Evolutionary conservation across 2,797 vertebrate species (phyloP).

Genomic region (Dromococcyx pavoninus): DNA sequence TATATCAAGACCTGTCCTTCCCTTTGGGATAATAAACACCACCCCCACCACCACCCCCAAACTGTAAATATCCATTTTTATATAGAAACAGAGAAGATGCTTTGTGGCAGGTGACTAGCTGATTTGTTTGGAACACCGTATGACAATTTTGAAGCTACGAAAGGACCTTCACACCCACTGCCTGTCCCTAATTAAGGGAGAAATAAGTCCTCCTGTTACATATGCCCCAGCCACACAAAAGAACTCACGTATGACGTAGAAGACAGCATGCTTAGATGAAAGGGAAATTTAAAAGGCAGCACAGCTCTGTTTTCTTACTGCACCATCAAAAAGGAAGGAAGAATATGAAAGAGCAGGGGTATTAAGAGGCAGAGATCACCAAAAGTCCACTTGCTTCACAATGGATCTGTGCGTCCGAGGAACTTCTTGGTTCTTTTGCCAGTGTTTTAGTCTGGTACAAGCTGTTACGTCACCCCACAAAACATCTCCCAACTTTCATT

Average conservation of each 20-base stretch:
- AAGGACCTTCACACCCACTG: background rate
- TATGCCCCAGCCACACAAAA: background rate
- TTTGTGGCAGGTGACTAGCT: slow-evolving; percentile 1
- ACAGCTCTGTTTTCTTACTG: background rate
- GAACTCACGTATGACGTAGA: background rate
- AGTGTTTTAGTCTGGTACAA: background rate
- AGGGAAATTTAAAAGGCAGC: slow-evolving; percentile 20
- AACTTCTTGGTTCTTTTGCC: background rate
- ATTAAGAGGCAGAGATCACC: background rate
- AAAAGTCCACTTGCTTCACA: background rate
- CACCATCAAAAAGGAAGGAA: slow-evolving; percentile 1
- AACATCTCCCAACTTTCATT: background rate
- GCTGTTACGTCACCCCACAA: background rate
- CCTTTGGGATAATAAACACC: background rate
- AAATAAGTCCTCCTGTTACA: background rate
- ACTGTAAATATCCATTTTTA: background rate
- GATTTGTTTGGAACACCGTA: background rate
- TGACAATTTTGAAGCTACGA: background rate
- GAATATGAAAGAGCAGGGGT: background rate
- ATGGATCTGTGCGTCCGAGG: background rate
- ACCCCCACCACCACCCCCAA: accelerated
- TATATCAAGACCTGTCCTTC: background rate
- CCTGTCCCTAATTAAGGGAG: background rate
- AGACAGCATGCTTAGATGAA: background rate
- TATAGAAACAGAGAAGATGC: background rate